phyloP scores from a whole-genome alignment of 1,140 invertebrate genomes.

The Colletes latitarsis region DNA sequence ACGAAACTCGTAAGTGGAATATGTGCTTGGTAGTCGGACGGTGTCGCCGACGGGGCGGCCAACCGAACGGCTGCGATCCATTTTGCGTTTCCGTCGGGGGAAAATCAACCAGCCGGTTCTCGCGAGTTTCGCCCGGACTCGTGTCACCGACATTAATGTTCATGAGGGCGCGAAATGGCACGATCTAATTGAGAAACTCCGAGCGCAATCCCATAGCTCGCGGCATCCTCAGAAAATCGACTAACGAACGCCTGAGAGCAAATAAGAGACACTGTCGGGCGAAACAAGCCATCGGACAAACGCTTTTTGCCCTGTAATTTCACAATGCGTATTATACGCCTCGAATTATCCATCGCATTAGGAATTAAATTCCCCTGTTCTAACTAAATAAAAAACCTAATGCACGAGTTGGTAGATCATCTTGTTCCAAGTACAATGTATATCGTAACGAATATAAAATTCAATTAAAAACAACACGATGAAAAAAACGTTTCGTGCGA shows the following conservation, averaged over 20 bases:
- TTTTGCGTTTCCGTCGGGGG: slow-evolving; percentile 28
- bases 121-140: slow-evolving; percentile 5
- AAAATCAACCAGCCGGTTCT: slow-evolving; percentile 7
- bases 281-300: no score
- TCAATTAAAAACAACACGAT: no score
- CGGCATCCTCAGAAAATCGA: slow-evolving; percentile 46
- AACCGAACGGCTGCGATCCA: slow-evolving; percentile 41
- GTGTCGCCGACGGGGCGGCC: slow-evolving; percentile 24
- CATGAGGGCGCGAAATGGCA: slow-evolving; percentile 48
- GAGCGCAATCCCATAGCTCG: slow-evolving; percentile 46
- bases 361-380: no score
- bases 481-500: no score
- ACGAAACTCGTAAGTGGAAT: neutral
- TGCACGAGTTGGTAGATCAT: no score
- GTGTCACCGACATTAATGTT: slow-evolving; percentile 53
- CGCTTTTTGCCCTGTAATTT: no score
- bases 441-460: no score
- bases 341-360: no score
- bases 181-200: slow-evolving; percentile 62
- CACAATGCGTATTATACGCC: no score
- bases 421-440: no score
- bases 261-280: neutral
- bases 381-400: no score
- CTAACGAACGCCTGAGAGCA: slow-evolving; percentile 32
- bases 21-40: neutral